Percentiles rank a stretch among this genome's conserved stretches.
Conservation (phyloP, 1,140 invertebrate species). For the Atta colombica region DNA sequence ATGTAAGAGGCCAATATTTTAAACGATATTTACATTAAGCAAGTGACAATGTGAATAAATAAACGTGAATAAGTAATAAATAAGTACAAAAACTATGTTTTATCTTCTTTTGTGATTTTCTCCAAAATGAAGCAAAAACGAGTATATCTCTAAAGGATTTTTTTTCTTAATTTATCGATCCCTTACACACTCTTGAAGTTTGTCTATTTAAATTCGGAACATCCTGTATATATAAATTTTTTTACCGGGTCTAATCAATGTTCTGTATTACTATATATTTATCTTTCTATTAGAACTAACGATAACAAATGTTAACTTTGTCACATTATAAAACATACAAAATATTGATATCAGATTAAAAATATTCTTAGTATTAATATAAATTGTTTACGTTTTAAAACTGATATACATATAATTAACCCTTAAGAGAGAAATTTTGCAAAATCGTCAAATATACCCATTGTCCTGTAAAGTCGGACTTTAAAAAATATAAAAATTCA, state of each 20-base stretch:
- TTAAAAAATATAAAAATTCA: slow-evolving; percentile 32
- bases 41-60: too few species aligned
- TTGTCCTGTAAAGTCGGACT: slow-evolving; percentile 64
- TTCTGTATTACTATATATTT: not conserved
- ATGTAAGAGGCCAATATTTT: too few species aligned
- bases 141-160: too few species aligned
- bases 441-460: not conserved
- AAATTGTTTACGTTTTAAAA: not conserved
- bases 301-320: slow-evolving; percentile 7
- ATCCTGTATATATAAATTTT: too few species aligned
- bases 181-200: too few species aligned
- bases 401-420: not conserved
- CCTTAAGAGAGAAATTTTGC: not conserved
- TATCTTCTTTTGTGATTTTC: too few species aligned
- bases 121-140: too few species aligned
- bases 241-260: not conserved
- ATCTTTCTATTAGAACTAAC: not conserved
- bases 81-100: too few species aligned
- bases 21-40: too few species aligned
- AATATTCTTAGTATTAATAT: not conserved
- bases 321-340: not conserved
- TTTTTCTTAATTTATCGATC: too few species aligned
- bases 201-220: too few species aligned
- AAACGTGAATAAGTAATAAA: too few species aligned
- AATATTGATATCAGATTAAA: slow-evolving; percentile 19